These are phyloP conservation scores for Gallinago stenura DNA, from an alignment of 2,797 vertebrate genomes.

Conservation along the genomic window DNA sequence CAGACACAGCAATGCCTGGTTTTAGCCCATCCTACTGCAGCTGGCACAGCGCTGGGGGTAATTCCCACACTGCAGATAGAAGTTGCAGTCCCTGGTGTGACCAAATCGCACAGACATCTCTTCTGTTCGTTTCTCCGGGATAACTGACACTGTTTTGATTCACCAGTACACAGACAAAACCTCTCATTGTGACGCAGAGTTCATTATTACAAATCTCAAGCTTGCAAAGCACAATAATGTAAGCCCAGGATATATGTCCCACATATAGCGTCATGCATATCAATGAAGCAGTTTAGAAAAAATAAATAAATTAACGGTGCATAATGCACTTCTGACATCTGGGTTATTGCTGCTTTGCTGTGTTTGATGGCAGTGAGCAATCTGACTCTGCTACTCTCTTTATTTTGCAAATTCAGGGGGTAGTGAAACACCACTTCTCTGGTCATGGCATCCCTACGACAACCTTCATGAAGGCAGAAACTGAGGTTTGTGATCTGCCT, in stretches of 20 bases:
- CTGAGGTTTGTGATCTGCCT: not conserved
- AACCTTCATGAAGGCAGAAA: not conserved
- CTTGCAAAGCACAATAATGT: not conserved
- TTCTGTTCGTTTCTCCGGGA: not conserved
- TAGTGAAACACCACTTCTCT: not conserved
- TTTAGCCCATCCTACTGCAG: not conserved
- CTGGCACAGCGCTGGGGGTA: not conserved
- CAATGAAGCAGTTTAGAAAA: not conserved
- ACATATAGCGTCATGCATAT: not conserved
- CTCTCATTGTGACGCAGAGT: not conserved
- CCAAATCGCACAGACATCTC: not conserved
- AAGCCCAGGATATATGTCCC: not conserved
- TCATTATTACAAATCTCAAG: not conserved
- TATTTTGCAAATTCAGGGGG: not conserved
- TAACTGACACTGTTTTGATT: not conserved
- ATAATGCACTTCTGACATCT: not conserved
- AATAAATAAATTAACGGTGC: not conserved
- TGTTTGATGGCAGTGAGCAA: not conserved
- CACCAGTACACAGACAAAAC: not conserved
- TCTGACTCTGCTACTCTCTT: not conserved
- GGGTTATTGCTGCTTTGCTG: not conserved
- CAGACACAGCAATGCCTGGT: not conserved
- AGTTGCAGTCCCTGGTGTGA: not conserved
- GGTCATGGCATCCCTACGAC: rapidly evolving
- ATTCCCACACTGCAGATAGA: not conserved